Conservation (phyloP, 2,888 invertebrate species). For the Eurytoma californica region DNA sequence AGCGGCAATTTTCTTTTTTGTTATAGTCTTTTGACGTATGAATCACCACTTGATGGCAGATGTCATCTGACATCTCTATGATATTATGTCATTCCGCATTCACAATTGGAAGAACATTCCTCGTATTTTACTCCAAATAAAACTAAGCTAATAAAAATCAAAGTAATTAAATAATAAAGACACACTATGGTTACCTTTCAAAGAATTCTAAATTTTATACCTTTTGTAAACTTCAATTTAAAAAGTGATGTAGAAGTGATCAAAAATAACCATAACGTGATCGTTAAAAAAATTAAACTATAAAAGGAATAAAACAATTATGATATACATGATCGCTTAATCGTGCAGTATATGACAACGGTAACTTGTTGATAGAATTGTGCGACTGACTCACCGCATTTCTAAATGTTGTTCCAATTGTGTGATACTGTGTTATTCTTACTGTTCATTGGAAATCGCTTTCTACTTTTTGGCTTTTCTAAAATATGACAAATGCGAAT, state of each 20-base stretch:
- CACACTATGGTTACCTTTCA: constrained; percentile 24
- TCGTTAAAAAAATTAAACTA: constrained; percentile 53
- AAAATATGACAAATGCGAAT: constrained; percentile 74
- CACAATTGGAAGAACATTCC: constrained; percentile 76
- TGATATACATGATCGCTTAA: constrained; percentile 66
- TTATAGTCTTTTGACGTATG: constrained; percentile 13
- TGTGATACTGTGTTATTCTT: constrained; percentile 70
- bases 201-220: too few relatives aligned
- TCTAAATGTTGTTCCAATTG: constrained; percentile 76
- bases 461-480: constrained; percentile 76
- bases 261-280: constrained; percentile 44
- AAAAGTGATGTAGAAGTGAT: too few relatives aligned
- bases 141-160: constrained; percentile 49
- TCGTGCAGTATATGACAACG: constrained; percentile 73
- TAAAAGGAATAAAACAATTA: constrained; percentile 47
- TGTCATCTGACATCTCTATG: constrained; percentile 22
- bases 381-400: constrained; percentile 75
- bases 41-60: constrained; percentile 45
- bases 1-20: too few relatives aligned
- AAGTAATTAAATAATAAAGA: constrained; percentile 48
- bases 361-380: constrained; percentile 67
- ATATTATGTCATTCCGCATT: constrained; percentile 71
- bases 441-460: constrained; percentile 73
- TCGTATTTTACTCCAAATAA: constrained; percentile 62
- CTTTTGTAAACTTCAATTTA: too few relatives aligned